These are phyloP conservation scores for Dicycla oo DNA, from an alignment of 2,888 invertebrate species.

Conservation along the genomic window DNA sequence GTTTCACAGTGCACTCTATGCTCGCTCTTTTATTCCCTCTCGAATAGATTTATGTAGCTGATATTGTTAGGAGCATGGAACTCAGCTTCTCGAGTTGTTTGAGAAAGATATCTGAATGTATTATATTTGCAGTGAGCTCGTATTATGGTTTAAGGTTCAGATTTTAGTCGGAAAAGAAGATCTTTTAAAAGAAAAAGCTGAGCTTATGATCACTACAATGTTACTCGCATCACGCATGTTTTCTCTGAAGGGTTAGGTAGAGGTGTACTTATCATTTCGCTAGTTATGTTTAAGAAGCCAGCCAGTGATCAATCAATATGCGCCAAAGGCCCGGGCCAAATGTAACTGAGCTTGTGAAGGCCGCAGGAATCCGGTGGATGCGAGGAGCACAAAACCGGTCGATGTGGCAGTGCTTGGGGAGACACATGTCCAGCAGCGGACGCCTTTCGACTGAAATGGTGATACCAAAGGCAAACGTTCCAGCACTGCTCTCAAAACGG, in stretches of 20 bases:
- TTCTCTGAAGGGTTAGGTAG: neutral
- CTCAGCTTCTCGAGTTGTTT: constrained; percentile 34
- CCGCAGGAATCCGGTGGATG: neutral
- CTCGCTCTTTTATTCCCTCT: constrained; percentile 41
- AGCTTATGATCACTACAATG: too few species aligned
- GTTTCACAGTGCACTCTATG: constrained; percentile 39
- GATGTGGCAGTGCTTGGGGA: neutral
- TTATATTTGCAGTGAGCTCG: constrained; percentile 33
- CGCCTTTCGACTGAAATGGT: neutral
- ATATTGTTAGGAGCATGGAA: constrained; percentile 51
- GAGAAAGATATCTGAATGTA: constrained; percentile 45
- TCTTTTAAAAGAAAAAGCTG: neutral
- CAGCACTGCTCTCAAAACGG: neutral
- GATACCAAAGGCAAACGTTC: neutral
- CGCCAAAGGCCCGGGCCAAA: neutral
- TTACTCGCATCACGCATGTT: neutral
- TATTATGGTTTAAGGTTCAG: constrained; percentile 26
- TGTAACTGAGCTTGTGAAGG: neutral
- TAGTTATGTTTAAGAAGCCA: neutral
- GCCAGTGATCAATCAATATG: neutral
- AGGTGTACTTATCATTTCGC: too few species aligned
- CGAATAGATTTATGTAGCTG: constrained; percentile 55
- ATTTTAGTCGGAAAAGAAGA: neutral
- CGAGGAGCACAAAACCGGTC: neutral
- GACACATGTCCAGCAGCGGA: neutral